Conservation (phyloP, 1,140 invertebrate species). For the Euschistus heros region DNA sequence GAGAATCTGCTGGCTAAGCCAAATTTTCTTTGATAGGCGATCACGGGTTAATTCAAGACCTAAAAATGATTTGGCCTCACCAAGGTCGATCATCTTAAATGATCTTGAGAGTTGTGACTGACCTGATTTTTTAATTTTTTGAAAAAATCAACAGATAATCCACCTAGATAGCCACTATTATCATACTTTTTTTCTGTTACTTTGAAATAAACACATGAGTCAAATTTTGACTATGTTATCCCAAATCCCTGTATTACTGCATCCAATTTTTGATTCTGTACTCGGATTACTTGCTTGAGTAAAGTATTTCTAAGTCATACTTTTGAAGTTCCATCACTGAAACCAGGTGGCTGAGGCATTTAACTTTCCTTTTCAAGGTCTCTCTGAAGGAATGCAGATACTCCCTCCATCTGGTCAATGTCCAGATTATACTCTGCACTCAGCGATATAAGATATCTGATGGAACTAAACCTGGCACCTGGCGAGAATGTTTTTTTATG, state of each 20-base stretch:
- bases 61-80: neutral
- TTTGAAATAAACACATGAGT: slow-evolving; percentile 1
- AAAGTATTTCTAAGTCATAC: neutral
- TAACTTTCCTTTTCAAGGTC: slow-evolving; percentile 35
- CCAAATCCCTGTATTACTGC: neutral
- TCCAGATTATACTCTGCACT: slow-evolving; percentile 32
- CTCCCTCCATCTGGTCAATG: slow-evolving; percentile 34
- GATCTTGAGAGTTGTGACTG: neutral
- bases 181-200: neutral
- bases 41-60: slow-evolving; percentile 5
- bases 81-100: neutral
- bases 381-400: slow-evolving; percentile 36
- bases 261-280: neutral
- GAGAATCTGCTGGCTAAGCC: too few relatives aligned
- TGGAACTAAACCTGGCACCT: slow-evolving; percentile 32
- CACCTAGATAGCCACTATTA: neutral
- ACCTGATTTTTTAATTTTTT: neutral
- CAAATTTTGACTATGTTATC: neutral
- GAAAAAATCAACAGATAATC: neutral
- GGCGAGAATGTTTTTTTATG: slow-evolving; percentile 35
- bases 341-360: slow-evolving; percentile 35
- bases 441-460: slow-evolving; percentile 35
- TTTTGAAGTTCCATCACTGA: slow-evolving; percentile 24
- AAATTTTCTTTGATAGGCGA: too few relatives aligned
- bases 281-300: neutral